Evolutionary conservation across 2,888 invertebrate genomes (phyloP).

Genomic region (Dasysyrphus tricinctus): DNA sequence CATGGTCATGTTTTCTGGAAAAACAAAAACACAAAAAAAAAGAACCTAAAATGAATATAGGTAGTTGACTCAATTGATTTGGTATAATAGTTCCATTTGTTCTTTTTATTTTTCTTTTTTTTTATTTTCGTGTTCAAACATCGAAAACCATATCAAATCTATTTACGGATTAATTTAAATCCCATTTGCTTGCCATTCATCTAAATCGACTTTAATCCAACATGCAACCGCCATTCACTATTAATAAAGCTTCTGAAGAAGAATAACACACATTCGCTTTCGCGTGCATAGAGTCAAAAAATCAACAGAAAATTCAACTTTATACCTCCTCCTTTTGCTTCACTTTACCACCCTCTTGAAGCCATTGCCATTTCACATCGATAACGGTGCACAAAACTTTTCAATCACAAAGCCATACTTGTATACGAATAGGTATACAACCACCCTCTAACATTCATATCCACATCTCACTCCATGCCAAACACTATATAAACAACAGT

Average conservation of each 20-base stretch:
- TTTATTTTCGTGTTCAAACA: slow-evolving; percentile 34
- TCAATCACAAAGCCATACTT: slow-evolving; percentile 56
- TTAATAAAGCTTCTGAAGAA: slow-evolving; percentile 15
- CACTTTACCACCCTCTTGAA: not conserved
- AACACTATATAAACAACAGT: slow-evolving; percentile 46
- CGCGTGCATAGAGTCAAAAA: slow-evolving; percentile 13
- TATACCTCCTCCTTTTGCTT: not conserved
- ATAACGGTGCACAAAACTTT: slow-evolving; percentile 40
- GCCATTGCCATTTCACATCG: slow-evolving; percentile 12
- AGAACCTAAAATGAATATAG: not conserved
- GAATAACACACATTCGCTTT: slow-evolving; percentile 7
- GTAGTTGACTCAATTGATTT: slow-evolving; percentile 10
- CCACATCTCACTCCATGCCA: not conserved
- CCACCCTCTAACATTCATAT: not conserved
- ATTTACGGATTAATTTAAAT: slow-evolving; percentile 38
- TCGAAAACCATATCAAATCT: slow-evolving; percentile 30
- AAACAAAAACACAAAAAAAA: not conserved
- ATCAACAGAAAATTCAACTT: slow-evolving; percentile 28
- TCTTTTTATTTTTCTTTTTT: not conserved
- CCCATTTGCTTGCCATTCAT: slow-evolving; percentile 46
- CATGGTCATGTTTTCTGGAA: not conserved
- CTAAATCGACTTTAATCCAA: slow-evolving; percentile 50
- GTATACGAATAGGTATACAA: not conserved
- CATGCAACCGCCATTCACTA: slow-evolving; percentile 46
- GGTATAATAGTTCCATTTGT: not conserved